These are phyloP conservation scores for Drosophila kepulauana DNA, from an alignment of 1,140 invertebrate species.

Conservation along the genomic window DNA sequence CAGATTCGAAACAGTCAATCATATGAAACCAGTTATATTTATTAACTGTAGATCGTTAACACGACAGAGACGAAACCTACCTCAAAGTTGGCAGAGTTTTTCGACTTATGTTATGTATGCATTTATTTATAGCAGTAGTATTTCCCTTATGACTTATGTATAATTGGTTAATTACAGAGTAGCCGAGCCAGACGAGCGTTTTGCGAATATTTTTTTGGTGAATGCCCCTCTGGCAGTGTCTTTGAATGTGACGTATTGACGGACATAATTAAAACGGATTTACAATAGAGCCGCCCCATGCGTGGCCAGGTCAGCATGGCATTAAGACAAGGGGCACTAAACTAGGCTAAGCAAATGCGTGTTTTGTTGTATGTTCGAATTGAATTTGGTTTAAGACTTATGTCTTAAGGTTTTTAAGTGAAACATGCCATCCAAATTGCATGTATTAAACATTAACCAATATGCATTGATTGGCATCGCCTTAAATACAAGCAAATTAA, in stretches of 20 bases:
- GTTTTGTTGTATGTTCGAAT: constrained; percentile 25
- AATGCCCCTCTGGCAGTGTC: background rate
- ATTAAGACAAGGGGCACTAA: constrained; percentile 28
- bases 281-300: constrained; percentile 30
- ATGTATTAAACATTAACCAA: constrained; percentile 66
- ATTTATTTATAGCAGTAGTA: background rate
- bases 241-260: constrained; percentile 37
- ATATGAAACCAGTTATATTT: constrained; percentile 26
- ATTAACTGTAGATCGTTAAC: constrained; percentile 10
- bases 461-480: constrained; percentile 52
- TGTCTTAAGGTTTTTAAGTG: constrained; percentile 33
- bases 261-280: constrained; percentile 59
- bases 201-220: constrained; percentile 32
- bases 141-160: constrained; percentile 19
- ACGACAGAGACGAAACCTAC: constrained; percentile 9
- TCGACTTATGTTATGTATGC: constrained; percentile 21
- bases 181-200: constrained; percentile 32
- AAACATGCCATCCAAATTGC: constrained; percentile 65
- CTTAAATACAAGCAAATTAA: constrained; percentile 48
- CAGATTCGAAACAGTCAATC: background rate
- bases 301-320: constrained; percentile 36
- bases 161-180: constrained; percentile 73
- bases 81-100: constrained; percentile 16
- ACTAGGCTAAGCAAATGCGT: constrained; percentile 75
- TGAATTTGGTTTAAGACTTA: constrained; percentile 51